Conservation (phyloP, 2,113 vertebrate genomes). For the Carlito syrichta region DNA sequence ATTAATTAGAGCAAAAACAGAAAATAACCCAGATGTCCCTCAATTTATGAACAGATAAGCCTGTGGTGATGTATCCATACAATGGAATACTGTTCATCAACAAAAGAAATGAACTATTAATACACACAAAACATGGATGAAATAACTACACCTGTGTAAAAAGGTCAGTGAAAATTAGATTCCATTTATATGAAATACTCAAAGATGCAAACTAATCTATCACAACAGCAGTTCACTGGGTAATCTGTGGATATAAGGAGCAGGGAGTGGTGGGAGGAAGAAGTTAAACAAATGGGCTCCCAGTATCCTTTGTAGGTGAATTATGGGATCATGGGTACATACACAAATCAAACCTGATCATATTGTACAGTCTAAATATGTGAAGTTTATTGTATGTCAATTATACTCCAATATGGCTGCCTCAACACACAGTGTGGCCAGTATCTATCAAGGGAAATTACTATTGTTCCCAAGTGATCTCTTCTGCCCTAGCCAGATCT, state of each 20-base stretch:
- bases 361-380: not conserved
- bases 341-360: not conserved
- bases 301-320: not conserved
- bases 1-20: not conserved
- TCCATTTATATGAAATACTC: not conserved
- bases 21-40: not conserved
- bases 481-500: not conserved
- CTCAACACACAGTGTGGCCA: not conserved
- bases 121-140: not conserved
- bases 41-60: not conserved
- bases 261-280: fast-evolving
- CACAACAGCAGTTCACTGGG: not conserved
- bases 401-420: not conserved
- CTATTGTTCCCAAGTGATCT: not conserved
- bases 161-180: not conserved
- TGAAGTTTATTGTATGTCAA: not conserved
- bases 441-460: not conserved
- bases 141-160: not conserved
- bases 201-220: not conserved
- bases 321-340: not conserved
- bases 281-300: not conserved
- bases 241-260: not conserved
- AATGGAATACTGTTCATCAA: not conserved
- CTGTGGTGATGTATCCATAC: not conserved
- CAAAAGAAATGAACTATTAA: not conserved